phyloP scores from a whole-genome alignment of 2,888 invertebrate species.

The Caenorhabditis plicata region DNA sequence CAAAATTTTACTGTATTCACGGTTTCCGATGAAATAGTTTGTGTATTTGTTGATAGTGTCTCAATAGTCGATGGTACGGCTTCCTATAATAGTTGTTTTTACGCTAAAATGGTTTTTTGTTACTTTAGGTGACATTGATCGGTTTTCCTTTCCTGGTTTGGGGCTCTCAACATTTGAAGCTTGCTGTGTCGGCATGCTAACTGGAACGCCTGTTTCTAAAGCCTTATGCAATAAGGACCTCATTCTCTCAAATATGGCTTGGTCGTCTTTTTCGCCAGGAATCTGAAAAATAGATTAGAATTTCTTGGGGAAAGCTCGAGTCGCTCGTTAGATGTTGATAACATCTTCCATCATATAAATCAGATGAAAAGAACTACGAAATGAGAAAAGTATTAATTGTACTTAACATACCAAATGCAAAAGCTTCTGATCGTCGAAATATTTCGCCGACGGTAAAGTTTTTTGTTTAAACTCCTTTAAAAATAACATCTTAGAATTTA shows the following conservation, averaged over 20 bases:
- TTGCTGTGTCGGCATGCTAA: too few relatives aligned
- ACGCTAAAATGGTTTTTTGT: too few relatives aligned
- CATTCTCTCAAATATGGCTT: slow-evolving; percentile 61
- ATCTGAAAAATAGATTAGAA: slow-evolving; percentile 44
- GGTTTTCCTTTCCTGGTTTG: too few relatives aligned
- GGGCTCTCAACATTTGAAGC: slow-evolving; percentile 10
- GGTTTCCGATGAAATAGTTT: slow-evolving; percentile 15
- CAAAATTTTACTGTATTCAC: slow-evolving; percentile 6
- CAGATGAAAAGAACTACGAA: neutral
- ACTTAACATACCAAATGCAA: slow-evolving; percentile 56
- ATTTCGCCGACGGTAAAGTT: slow-evolving; percentile 65
- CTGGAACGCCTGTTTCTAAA: slow-evolving; percentile 50
- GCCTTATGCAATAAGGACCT: slow-evolving; percentile 52
- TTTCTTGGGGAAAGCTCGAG: too few relatives aligned
- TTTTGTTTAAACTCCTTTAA: slow-evolving; percentile 64
- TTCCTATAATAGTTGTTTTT: too few relatives aligned
- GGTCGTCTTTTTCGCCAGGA: slow-evolving; percentile 64
- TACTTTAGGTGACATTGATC: too few relatives aligned
- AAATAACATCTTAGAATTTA: neutral
- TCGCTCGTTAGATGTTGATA: too few relatives aligned
- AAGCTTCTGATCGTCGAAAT: slow-evolving; percentile 65
- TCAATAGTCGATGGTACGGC: too few relatives aligned
- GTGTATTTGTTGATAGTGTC: too few relatives aligned
- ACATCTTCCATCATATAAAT: neutral
- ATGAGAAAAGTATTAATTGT: neutral